These are phyloP conservation scores for Papilio polytes DNA, from an alignment of 1,140 invertebrate species.

Conservation along the genomic window DNA sequence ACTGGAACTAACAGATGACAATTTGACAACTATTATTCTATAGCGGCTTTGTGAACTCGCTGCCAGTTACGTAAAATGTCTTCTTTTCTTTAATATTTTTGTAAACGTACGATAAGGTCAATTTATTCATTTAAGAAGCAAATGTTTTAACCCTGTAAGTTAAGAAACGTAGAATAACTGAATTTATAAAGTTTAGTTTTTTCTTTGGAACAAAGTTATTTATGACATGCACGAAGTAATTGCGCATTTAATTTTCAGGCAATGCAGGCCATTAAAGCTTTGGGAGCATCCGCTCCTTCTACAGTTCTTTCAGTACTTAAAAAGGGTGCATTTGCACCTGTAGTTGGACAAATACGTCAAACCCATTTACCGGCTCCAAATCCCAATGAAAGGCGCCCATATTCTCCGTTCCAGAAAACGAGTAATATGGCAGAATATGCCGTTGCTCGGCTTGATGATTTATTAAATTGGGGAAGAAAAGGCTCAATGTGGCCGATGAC, in stretches of 20 bases:
- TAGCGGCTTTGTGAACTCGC: slow-evolving; percentile 39
- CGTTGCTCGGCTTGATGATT: slow-evolving; percentile 94
- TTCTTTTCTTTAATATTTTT: slow-evolving; percentile 40
- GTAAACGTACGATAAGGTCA: slow-evolving; percentile 42
- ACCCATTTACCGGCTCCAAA: slow-evolving; percentile 79
- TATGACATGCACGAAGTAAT: slow-evolving; percentile 12
- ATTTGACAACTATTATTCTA: neutral
- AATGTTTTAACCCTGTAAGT: slow-evolving; percentile 38
- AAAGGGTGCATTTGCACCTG: slow-evolving; percentile 71
- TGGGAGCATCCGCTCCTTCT: slow-evolving; percentile 67
- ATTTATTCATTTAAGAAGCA: slow-evolving; percentile 35
- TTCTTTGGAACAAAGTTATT: neutral
- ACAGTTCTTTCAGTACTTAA: slow-evolving; percentile 67
- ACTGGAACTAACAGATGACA: neutral
- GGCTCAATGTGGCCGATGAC: slow-evolving; percentile 97
- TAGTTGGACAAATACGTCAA: slow-evolving; percentile 72
- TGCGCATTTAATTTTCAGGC: slow-evolving; percentile 57
- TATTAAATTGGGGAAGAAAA: slow-evolving; percentile 97
- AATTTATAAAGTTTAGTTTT: neutral
- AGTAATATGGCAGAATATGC: slow-evolving; percentile 90
- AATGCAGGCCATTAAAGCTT: slow-evolving; percentile 77
- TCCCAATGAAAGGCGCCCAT: slow-evolving; percentile 68
- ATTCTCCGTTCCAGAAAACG: slow-evolving; percentile 90
- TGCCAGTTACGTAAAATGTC: slow-evolving; percentile 50
- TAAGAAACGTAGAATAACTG: neutral